Conservation (phyloP, 2,888 invertebrate genomes). For the Yponomeuta malinellus region DNA sequence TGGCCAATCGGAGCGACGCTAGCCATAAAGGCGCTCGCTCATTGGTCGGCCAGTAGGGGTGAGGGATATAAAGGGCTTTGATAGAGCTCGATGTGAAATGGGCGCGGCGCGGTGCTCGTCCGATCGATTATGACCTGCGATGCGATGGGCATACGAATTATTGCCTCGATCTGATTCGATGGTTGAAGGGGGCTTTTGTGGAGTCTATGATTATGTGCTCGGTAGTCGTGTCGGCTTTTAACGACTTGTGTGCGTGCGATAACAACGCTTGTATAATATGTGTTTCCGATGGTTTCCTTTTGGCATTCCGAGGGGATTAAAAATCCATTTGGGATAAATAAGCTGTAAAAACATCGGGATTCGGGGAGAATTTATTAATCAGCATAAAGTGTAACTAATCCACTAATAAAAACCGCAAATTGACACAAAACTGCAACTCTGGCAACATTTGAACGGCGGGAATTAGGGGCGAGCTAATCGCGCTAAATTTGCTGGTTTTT, state of each 20-base stretch:
- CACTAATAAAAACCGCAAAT: slow-evolving; percentile 10
- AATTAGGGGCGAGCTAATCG: slow-evolving; percentile 55
- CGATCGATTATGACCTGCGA: slow-evolving; percentile 60
- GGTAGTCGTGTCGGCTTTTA: background rate
- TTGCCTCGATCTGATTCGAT: slow-evolving; percentile 7
- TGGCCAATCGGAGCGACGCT: slow-evolving; percentile 58
- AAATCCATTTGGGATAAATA: background rate
- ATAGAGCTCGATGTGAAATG: slow-evolving; percentile 69
- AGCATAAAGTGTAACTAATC: slow-evolving; percentile 8
- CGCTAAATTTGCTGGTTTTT: slow-evolving; percentile 64
- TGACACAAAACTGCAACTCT: slow-evolving; percentile 44
- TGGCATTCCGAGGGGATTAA: background rate
- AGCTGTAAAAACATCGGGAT: background rate
- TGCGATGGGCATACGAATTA: slow-evolving; percentile 19
- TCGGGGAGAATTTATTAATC: background rate
- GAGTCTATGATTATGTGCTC: background rate
- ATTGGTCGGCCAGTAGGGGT: slow-evolving; percentile 61
- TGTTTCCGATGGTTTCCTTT: background rate
- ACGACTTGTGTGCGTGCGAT: background rate
- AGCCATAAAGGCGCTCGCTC: slow-evolving; percentile 34
- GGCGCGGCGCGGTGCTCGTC: slow-evolving; percentile 64
- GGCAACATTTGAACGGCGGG: slow-evolving; percentile 47
- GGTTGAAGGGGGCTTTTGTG: background rate
- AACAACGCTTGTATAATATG: background rate
- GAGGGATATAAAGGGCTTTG: slow-evolving; percentile 64